These are phyloP conservation scores for Cololabis saira DNA, from an alignment of 2,113 vertebrate species.

Conservation along the genomic window DNA sequence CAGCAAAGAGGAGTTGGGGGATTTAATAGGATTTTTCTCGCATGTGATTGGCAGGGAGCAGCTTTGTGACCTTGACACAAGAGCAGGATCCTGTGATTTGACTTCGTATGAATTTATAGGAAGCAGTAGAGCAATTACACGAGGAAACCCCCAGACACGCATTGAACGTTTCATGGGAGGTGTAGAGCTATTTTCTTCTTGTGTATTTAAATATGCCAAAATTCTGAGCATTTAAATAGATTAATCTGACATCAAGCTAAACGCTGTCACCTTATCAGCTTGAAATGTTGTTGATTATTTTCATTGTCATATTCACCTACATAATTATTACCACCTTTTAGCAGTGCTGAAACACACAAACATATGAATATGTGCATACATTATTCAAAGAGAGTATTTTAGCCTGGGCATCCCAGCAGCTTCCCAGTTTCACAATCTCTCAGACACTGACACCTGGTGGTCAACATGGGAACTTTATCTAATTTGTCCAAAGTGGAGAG, in stretches of 20 bases:
- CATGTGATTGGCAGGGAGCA: slow-evolving; percentile 56
- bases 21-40: slow-evolving; percentile 57
- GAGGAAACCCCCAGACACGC: not conserved
- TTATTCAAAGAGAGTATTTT: not conserved
- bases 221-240: not conserved
- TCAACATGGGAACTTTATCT: not conserved
- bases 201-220: not conserved
- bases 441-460: slow-evolving; percentile 67
- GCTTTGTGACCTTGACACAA: slow-evolving; percentile 66
- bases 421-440: not conserved
- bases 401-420: not conserved
- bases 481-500: not conserved
- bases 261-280: not conserved
- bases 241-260: not conserved
- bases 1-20: slow-evolving; percentile 56
- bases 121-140: not conserved
- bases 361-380: not conserved
- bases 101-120: not conserved
- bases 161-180: not conserved
- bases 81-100: slow-evolving; percentile 16
- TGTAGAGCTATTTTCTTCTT: not conserved
- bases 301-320: too few relatives aligned
- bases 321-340: not conserved
- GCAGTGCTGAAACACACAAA: slow-evolving; percentile 21
- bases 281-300: too few relatives aligned